phyloP scores from a whole-genome alignment of 2,888 invertebrate genomes.

The Ischnus inquisitorius region DNA sequence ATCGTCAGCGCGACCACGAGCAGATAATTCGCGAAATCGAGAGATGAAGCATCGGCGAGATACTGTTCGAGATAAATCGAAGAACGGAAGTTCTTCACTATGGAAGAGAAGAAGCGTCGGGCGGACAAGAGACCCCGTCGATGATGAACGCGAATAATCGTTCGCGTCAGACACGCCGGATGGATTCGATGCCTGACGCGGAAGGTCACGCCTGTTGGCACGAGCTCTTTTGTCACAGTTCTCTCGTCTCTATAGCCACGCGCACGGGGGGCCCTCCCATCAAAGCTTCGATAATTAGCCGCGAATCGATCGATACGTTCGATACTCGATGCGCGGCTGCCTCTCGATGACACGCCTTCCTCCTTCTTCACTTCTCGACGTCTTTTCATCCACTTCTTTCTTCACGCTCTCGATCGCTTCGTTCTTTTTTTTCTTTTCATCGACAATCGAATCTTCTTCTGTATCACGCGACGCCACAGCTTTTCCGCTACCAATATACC shows the following conservation, averaged over 20 bases:
- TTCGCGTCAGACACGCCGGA: slow-evolving; percentile 21
- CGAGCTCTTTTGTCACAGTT: slow-evolving; percentile 81
- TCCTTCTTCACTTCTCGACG: slow-evolving; percentile 10
- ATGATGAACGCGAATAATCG: slow-evolving; percentile 64
- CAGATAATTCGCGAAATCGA: slow-evolving; percentile 10
- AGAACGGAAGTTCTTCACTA: slow-evolving; percentile 39
- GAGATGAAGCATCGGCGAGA: not conserved
- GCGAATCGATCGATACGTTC: slow-evolving; percentile 61
- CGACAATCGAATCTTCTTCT: slow-evolving; percentile 37
- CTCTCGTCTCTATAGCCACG: slow-evolving; percentile 68
- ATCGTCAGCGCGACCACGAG: not conserved
- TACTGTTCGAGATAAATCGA: slow-evolving; percentile 21
- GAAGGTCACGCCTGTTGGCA: slow-evolving; percentile 83
- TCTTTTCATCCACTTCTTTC: slow-evolving; percentile 50
- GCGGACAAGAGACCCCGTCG: slow-evolving; percentile 66
- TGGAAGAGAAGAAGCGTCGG: slow-evolving; percentile 17
- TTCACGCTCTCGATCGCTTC: slow-evolving; percentile 66
- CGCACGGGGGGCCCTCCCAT: slow-evolving; percentile 57
- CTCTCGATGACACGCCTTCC: slow-evolving; percentile 47
- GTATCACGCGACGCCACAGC: slow-evolving; percentile 46
- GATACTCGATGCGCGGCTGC: slow-evolving; percentile 56
- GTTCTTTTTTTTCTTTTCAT: slow-evolving; percentile 50
- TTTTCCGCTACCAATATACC: slow-evolving; percentile 29
- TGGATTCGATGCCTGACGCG: slow-evolving; percentile 58
- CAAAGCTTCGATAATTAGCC: slow-evolving; percentile 60